A percentile compares a stretch with the other conserved stretches of the same genome.
Evolutionary conservation across 1,140 invertebrate species (phyloP).

Genomic region (Pollicipes pollicipes): DNA sequence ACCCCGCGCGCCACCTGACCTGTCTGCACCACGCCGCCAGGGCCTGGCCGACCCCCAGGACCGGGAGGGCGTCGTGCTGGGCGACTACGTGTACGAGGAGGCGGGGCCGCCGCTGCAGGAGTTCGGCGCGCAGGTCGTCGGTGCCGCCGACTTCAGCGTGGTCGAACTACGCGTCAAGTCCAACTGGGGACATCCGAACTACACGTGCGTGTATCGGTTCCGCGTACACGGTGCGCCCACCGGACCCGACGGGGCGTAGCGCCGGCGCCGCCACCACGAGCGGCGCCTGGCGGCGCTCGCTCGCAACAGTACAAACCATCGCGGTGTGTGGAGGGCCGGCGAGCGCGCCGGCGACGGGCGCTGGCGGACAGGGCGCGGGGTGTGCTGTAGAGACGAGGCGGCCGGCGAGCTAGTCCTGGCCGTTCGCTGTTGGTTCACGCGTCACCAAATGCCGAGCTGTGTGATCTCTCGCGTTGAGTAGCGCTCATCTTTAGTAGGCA

Average conservation of each 20-base stretch:
- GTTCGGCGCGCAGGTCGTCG: slow-evolving; percentile 46
- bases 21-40: slow-evolving; percentile 52
- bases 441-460: too few species aligned
- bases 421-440: too few species aligned
- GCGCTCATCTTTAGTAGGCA: too few species aligned
- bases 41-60: slow-evolving; percentile 54
- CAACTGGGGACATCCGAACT: slow-evolving; percentile 87
- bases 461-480: too few species aligned
- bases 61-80: slow-evolving; percentile 63
- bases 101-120: slow-evolving; percentile 74
- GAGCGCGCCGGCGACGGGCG: too few species aligned
- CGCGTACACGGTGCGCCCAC: slow-evolving; percentile 65
- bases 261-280: too few species aligned
- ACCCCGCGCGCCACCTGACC: too few species aligned
- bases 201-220: slow-evolving; percentile 94
- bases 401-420: too few species aligned
- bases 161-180: slow-evolving; percentile 75
- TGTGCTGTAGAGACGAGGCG: too few species aligned
- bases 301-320: background rate
- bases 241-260: background rate
- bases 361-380: too few species aligned
- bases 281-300: too few species aligned
- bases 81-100: slow-evolving; percentile 61
- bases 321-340: too few species aligned
- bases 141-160: slow-evolving; percentile 40